Conservation (phyloP, 1,140 invertebrate species). For the Bombus balteatus region DNA sequence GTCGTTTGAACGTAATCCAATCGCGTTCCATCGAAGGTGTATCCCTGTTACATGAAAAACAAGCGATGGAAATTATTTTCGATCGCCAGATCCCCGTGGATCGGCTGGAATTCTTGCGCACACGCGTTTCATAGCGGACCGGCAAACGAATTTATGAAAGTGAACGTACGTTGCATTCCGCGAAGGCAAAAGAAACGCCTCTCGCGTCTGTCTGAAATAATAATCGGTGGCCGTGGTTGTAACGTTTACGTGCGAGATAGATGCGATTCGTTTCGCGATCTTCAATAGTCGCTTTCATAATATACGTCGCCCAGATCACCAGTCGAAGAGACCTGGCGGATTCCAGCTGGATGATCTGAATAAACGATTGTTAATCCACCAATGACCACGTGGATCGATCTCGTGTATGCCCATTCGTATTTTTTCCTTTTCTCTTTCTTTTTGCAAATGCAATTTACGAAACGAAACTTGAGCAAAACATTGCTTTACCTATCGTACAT, state of each 20-base stretch:
- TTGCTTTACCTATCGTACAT: no score
- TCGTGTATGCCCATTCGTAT: not conserved
- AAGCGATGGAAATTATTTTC: not conserved
- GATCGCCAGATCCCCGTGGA: not conserved
- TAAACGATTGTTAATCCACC: constrained; percentile 49
- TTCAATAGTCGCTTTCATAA: constrained; percentile 29
- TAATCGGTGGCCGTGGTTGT: not conserved
- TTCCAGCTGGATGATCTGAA: not conserved
- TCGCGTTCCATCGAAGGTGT: no score
- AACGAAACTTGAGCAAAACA: no score
- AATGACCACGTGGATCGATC: not conserved
- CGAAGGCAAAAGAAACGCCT: not conserved
- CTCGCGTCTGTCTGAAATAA: constrained; percentile 18
- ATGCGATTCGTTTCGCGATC: constrained; percentile 16
- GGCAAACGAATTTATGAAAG: constrained; percentile 13
- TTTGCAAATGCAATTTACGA: not conserved
- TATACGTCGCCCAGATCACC: not conserved
- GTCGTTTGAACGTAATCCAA: no score
- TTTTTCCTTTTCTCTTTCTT: not conserved
- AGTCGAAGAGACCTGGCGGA: constrained; percentile 26
- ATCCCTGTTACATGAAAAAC: not conserved
- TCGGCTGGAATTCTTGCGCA: not conserved
- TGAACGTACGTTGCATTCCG: constrained; percentile 9
- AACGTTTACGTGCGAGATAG: not conserved
- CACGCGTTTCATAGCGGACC: not conserved